Evolutionary conservation across 2,113 vertebrate genomes (phyloP), one percentile per base, ranked within the genome.

Genomic region (Eclectus roratus): DNA sequence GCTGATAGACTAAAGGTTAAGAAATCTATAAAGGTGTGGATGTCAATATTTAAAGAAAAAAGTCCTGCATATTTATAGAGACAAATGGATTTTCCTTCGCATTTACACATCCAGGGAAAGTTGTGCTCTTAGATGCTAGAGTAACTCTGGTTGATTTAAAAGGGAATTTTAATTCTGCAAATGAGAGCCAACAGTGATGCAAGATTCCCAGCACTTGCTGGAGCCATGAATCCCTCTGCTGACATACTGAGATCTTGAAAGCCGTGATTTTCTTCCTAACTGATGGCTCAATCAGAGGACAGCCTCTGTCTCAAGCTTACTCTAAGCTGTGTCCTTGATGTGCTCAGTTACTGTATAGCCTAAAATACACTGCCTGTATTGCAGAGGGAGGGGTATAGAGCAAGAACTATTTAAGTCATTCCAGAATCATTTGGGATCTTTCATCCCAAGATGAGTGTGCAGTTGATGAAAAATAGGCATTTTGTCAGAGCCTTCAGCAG

Each of bases 251-350:
- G 82, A 92, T 95, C 80, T 53, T 91, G 96, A 97, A 98, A 97
- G 88, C 96, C 33, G 80, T 89, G 89, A 88, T 97, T 98, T 97
- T 97, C 91, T 97, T 92, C 96, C 92, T 97, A 97, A 97, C 96
- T 97, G 97, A 94, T 96, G 93, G 79, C 94, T 98, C 96, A 97
- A 91, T 97, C 96, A 92, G 91, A 96, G 85, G 80, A 65, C 47
- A 58, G 94, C 91, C 96, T 92, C 88, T 94, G 94, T 97, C 95
- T 97, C 87, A 94, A 94, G 89, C 94, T 97, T 97, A 61, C 95
- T 97, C 96, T 95, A 97, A 96, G 89, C 91, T 97, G 92, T 95
- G 93, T 96, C 93, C 95, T 97, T 96, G 95, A 76, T 95, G 77
- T 94, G 68, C 93, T 94, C 88, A 95, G 88, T 95, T 96, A 89